Evolutionary conservation across 2,888 invertebrate genomes (phyloP).

Genomic region (Acanthoscelides obtectus): DNA sequence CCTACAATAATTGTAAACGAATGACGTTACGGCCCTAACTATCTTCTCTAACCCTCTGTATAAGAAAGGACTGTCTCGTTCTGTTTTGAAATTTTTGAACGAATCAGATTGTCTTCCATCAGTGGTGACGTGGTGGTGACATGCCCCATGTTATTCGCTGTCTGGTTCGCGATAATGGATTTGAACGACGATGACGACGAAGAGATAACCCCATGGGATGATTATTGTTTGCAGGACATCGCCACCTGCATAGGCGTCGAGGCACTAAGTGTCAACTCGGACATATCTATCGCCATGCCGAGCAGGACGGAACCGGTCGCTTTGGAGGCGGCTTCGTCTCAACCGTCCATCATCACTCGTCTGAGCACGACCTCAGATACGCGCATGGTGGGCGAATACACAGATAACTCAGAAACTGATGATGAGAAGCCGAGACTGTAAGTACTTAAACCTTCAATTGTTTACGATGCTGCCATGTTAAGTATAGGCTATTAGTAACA

Average conservation of each 20-base stretch:
- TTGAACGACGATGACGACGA: not conserved
- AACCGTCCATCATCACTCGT: not conserved
- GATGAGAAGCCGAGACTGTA: conserved; percentile 52
- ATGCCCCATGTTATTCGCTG: not conserved
- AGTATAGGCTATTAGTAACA: no score
- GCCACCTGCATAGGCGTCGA: not conserved
- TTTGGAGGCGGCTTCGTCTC: conserved; percentile 47
- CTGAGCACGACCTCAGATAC: not conserved
- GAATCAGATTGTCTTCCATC: not conserved
- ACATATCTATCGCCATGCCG: not conserved
- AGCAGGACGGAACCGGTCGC: conserved; percentile 7
- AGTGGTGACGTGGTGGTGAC: not conserved
- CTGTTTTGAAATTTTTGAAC: no score
- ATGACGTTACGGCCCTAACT: no score
- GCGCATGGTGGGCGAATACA: conserved; percentile 59
- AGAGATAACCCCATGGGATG: not conserved
- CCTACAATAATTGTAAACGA: no score
- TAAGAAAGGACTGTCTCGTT: no score
- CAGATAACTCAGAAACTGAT: conserved; percentile 78
- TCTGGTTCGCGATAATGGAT: not conserved
- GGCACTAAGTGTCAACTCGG: not conserved
- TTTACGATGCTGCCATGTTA: no score
- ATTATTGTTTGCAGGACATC: not conserved
- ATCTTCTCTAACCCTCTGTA: no score
- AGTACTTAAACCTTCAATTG: no score